These are phyloP conservation scores for Pardalotus punctatus DNA, from an alignment of 2,113 vertebrate genomes.

Conservation along the genomic window DNA sequence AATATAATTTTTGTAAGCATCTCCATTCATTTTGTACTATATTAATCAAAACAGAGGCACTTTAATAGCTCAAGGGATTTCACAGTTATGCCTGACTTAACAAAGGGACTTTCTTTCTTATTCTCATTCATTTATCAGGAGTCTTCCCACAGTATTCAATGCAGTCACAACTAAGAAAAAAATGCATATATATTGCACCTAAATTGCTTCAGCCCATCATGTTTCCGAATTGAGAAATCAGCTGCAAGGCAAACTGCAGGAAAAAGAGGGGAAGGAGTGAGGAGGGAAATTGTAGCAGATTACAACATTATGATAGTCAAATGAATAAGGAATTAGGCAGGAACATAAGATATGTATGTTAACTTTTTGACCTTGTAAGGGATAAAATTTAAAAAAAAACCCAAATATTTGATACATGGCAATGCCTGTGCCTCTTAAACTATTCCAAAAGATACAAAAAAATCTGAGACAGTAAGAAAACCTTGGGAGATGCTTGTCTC, in stretches of 20 bases:
- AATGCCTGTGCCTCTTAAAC: background rate
- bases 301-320: background rate
- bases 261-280: rapidly evolving
- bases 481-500: rapidly evolving
- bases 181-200: background rate
- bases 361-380: background rate
- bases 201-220: background rate
- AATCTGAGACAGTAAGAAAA: background rate
- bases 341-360: background rate
- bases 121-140: background rate
- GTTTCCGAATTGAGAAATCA: background rate
- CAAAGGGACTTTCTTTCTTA: background rate
- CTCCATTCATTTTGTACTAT: background rate
- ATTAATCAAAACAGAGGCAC: background rate
- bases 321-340: background rate
- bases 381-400: background rate
- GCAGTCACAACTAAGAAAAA: background rate
- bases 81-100: background rate
- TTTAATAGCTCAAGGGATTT: background rate
- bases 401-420: background rate
- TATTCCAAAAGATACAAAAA: background rate
- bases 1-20: background rate
- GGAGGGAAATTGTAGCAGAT: background rate
- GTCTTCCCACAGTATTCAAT: background rate
- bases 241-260: background rate